These are phyloP conservation scores for Eriocheir sinensis DNA, from an alignment of 1,140 invertebrate genomes.

Conservation along the genomic window DNA sequence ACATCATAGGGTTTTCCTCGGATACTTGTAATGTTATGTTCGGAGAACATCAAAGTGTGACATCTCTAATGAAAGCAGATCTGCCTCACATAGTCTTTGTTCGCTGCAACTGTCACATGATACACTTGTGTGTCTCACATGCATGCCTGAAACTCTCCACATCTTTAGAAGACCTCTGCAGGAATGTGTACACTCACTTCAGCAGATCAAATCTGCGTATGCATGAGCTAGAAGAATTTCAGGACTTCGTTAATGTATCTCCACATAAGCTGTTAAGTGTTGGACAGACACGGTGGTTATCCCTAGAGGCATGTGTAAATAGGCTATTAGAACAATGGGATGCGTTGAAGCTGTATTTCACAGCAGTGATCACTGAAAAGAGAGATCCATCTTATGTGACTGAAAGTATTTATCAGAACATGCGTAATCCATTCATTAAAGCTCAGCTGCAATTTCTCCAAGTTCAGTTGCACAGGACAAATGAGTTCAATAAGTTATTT, in stretches of 20 bases:
- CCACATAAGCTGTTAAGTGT: conserved; percentile 45
- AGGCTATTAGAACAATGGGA: conserved; percentile 40
- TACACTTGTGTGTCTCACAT: too few relatives aligned
- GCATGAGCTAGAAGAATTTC: conserved; percentile 35
- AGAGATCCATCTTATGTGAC: too few relatives aligned
- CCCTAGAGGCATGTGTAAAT: neutral
- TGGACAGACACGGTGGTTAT: conserved; percentile 34
- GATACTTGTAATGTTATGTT: too few relatives aligned
- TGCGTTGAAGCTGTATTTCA: conserved; percentile 36
- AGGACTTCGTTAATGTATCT: conserved; percentile 41
- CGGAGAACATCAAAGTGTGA: too few relatives aligned
- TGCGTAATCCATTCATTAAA: conserved; percentile 39
- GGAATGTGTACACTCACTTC: conserved; percentile 51
- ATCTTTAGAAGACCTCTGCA: conserved; percentile 55
- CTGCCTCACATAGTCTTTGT: too few relatives aligned
- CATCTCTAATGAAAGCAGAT: too few relatives aligned
- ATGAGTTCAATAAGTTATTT: conserved; percentile 52
- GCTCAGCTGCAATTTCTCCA: too few relatives aligned
- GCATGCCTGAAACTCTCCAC: too few relatives aligned
- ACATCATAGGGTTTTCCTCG: too few relatives aligned
- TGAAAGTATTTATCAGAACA: neutral
- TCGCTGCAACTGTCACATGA: too few relatives aligned
- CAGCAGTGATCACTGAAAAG: conserved; percentile 33
- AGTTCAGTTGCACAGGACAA: conserved; percentile 55
- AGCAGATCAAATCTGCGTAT: conserved; percentile 4